Base-by-base conservation (phyloP, 2,888 invertebrate species). In the Pteria penguin region DNA sequence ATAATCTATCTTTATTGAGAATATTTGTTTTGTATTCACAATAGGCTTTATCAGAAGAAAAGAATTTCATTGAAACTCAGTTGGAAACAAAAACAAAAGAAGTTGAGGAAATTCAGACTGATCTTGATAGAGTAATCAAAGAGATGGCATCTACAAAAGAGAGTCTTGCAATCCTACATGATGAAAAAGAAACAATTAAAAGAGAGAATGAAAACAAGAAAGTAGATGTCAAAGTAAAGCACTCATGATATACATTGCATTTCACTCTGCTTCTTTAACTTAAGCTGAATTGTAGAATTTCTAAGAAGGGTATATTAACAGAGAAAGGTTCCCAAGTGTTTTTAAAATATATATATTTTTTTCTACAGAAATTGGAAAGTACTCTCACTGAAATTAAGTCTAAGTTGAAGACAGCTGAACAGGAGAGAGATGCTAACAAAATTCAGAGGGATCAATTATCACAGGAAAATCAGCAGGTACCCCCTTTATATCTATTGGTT, bases 371-470 rank as follows among this genome's bases (percentile, higher is more conserved):
- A 22, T 45, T 75, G 57, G 84, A 84, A 22, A 24, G 26, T 26
- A 33, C 29, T 2, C 31, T 74, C 4, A 74, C 70, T 22, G 87
- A 87, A 60, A 29, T 82, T 29, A 78, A 70, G 29, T 76, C 69
- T 11, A 84, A 83, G 63, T 67, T 86, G 33, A 82, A 82, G 66
- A 74, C 74, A 2, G 52, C 85, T 32, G 88, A 86, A 61, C 82
- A 83, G 60, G 90, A 90, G 55, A 70, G 77, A 72, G 83, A 86
- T 22, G 87, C 89, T 4, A 77, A 84, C 29, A 83, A 82, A 67
- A 88, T 90, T 32, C 90, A 90, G 79, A 79, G 81, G 73, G 89
- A 90, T 22, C 88, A 88, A 71, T 36, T 89, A 0, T 67, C 69
- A 4, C 87, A 87, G 76, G 89, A 89, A 36, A 88, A 86, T 73